Evolutionary conservation across 1,140 invertebrate genomes (phyloP).

Genomic region (Orius insidiosus): DNA sequence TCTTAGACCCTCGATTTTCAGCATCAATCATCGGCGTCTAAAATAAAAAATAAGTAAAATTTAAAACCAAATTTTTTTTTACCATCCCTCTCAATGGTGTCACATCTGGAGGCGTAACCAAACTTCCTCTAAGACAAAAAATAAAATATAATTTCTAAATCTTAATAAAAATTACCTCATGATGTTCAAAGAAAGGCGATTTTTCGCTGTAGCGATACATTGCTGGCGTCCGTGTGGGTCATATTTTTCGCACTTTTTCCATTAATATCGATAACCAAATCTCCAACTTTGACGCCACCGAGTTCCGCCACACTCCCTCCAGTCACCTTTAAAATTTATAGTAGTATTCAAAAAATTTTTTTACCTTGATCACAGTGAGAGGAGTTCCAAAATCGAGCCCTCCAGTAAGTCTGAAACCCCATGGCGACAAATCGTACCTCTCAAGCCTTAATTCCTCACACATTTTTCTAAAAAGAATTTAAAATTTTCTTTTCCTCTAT

Average conservation of each 20-base stretch:
- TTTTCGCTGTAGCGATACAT: slow-evolving; percentile 48
- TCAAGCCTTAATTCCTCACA: slow-evolving; percentile 20
- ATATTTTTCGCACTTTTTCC: slow-evolving; percentile 42
- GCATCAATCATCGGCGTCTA: slow-evolving; percentile 8
- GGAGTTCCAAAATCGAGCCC: slow-evolving; percentile 66
- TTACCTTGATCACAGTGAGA: slow-evolving; percentile 66
- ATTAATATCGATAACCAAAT: slow-evolving; percentile 62
- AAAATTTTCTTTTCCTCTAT: too few species aligned
- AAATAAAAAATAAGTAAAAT: background rate
- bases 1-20: background rate
- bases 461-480: too few species aligned
- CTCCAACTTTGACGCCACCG: slow-evolving; percentile 62
- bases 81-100: slow-evolving; percentile 16
- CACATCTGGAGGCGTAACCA: slow-evolving; percentile 11
- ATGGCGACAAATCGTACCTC: slow-evolving; percentile 39
- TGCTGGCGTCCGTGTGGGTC: slow-evolving; percentile 67
- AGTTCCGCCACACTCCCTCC: slow-evolving; percentile 62
- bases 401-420: slow-evolving; percentile 77
- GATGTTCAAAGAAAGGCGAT: slow-evolving; percentile 55
- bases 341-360: background rate
- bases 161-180: slow-evolving; percentile 42
- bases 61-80: background rate
- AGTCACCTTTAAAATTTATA: slow-evolving; percentile 38
- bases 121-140: slow-evolving; percentile 9
- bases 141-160: background rate